phyloP scores from a whole-genome alignment of 2,888 invertebrate genomes.

The Orthonychiurus folsomi region DNA sequence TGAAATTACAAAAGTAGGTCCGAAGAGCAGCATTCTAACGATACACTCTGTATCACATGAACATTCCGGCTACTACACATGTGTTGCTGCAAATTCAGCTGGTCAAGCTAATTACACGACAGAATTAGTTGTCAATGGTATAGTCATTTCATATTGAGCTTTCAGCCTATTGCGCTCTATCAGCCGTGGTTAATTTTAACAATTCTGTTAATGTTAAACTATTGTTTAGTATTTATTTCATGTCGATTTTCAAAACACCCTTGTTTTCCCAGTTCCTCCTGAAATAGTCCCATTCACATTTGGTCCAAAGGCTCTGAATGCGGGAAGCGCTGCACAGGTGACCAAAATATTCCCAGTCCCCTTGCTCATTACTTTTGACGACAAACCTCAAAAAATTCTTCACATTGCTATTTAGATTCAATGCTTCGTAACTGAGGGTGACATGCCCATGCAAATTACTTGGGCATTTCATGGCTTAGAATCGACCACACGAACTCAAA shows the following conservation, averaged over 20 bases:
- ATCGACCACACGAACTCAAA: constrained; percentile 41
- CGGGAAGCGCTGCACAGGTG: constrained; percentile 38
- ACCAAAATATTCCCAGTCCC: too few species aligned
- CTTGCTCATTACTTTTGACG: neutral
- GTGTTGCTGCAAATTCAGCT: constrained; percentile 62
- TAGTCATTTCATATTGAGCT: neutral
- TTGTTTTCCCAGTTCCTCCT: constrained; percentile 29
- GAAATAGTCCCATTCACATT: constrained; percentile 41
- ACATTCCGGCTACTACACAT: constrained; percentile 67
- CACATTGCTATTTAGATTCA: constrained; percentile 21
- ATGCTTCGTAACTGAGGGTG: constrained; percentile 43
- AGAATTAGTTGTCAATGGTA: constrained; percentile 52
- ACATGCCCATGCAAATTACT: constrained; percentile 44
- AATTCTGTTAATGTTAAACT: too few species aligned
- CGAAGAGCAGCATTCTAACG: constrained; percentile 57
- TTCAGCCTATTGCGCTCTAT: too few species aligned
- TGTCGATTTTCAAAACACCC: neutral
- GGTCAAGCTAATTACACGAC: constrained; percentile 60
- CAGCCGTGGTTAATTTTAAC: too few species aligned
- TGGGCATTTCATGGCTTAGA: constrained; percentile 45
- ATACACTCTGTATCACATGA: constrained; percentile 60
- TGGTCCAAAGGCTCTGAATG: constrained; percentile 44
- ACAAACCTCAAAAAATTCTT: neutral
- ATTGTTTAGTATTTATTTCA: neutral
- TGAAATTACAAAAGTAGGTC: constrained; percentile 44